Conservation (phyloP, 2,113 vertebrate species). For the Syngnathoides biaculeatus region DNA sequence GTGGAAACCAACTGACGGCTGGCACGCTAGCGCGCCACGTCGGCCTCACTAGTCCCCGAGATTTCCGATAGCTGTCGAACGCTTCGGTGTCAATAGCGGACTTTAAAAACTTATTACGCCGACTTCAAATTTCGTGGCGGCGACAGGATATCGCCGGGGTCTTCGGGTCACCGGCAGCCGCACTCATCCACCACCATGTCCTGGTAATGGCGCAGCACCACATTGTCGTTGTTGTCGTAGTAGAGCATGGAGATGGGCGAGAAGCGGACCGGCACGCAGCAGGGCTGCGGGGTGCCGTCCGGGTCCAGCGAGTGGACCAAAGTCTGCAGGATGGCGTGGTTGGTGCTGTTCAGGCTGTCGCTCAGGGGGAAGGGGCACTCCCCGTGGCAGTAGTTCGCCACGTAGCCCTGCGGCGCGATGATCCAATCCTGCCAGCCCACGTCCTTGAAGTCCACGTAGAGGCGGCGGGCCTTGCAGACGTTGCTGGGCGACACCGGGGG, state of each 20-base stretch:
- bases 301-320: conserved; percentile 86
- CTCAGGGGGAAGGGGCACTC: conserved; percentile 85
- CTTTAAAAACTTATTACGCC: no score
- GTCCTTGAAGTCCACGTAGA: conserved; percentile 91
- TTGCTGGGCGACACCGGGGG: conserved; percentile 53
- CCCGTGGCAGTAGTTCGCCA: conserved; percentile 92
- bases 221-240: conserved; percentile 93
- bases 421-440: conserved; percentile 97
- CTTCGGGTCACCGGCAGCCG: conserved; percentile 79
- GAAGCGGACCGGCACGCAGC: conserved; percentile 87
- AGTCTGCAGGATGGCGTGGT: conserved; percentile 92
- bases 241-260: conserved; percentile 94
- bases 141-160: not conserved
- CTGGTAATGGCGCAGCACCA: conserved; percentile 90
- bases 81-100: no score
- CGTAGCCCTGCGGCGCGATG: conserved; percentile 89
- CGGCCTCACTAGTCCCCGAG: not conserved
- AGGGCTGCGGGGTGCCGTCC: conserved; percentile 77
- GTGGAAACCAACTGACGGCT: not conserved
- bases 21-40: not conserved
- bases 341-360: conserved; percentile 84
- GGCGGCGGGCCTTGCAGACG: conserved; percentile 81
- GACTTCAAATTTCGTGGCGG: no score
- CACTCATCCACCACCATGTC: conserved; percentile 98
- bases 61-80: not conserved